Percentiles rank a stretch among this genome's conserved stretches.
Conservation (phyloP, 2,113 vertebrate genomes). For the Microtus pennsylvanicus region DNA sequence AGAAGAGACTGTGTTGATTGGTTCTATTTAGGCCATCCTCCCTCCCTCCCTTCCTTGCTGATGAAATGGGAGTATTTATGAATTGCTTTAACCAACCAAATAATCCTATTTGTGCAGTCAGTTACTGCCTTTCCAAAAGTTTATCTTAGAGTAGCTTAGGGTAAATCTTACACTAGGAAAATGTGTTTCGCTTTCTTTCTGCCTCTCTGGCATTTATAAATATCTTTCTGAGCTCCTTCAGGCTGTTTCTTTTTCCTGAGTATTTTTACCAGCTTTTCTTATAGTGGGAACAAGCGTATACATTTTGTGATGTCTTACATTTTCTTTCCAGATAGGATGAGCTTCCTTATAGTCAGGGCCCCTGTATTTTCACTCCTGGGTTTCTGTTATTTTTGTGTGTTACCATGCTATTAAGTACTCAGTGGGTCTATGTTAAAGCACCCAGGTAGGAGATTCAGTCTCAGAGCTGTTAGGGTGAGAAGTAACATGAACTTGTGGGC, state of each 20-base stretch:
- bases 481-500: slow-evolving; percentile 3
- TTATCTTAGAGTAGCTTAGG: slow-evolving; percentile 44
- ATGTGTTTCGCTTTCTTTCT: slow-evolving; percentile 40
- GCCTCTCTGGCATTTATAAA: slow-evolving; percentile 22
- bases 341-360: neutral
- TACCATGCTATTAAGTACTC: slow-evolving; percentile 7
- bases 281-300: neutral
- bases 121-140: slow-evolving; percentile 26
- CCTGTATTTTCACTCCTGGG: neutral
- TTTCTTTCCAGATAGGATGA: slow-evolving; percentile 29
- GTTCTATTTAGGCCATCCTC: neutral
- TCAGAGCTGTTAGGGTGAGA: slow-evolving; percentile 43
- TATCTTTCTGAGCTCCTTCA: slow-evolving; percentile 26
- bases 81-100: slow-evolving; percentile 39
- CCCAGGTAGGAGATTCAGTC: neutral
- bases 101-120: slow-evolving; percentile 55
- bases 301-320: slow-evolving; percentile 33
- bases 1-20: slow-evolving; percentile 28
- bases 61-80: slow-evolving; percentile 30
- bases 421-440: neutral
- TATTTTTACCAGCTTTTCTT: neutral
- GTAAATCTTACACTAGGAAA: neutral
- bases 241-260: neutral
- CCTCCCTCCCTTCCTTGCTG: neutral
- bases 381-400: slow-evolving; percentile 43